These are phyloP conservation scores for Python bivittatus DNA, from an alignment of 2,113 vertebrate species.

Conservation along the genomic window DNA sequence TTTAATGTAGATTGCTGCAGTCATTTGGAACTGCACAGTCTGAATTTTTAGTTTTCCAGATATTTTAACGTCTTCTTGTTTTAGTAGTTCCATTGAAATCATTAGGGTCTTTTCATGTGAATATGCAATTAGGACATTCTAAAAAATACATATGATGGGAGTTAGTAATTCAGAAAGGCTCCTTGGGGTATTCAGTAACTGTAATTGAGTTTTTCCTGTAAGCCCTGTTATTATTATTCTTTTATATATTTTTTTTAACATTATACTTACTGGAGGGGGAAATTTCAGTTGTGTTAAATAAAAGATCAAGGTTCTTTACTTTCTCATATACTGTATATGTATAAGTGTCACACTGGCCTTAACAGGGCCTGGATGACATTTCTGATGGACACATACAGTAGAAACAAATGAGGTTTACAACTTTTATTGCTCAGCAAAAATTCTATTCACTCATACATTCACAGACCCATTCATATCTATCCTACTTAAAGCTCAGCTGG, in stretches of 20 bases:
- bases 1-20: background rate
- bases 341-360: background rate
- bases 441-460: background rate
- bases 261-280: background rate
- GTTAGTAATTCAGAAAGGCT: background rate
- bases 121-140: background rate
- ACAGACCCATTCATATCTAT: background rate
- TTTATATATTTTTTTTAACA: background rate
- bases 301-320: conserved; percentile 9
- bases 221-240: background rate
- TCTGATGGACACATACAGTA: background rate
- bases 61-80: conserved; percentile 32
- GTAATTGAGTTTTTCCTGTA: conserved; percentile 22
- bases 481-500: background rate
- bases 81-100: conserved; percentile 16
- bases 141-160: conserved; percentile 23
- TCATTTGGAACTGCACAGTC: conserved; percentile 4
- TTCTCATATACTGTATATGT: background rate
- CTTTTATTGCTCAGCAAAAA: background rate
- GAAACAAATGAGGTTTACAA: background rate
- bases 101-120: conserved; percentile 28
- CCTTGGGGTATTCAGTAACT: conserved; percentile 22
- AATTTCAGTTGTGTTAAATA: conserved; percentile 15
- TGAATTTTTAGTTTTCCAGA: background rate
- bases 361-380: background rate